A percentile compares a stretch with the other conserved stretches of the same genome.
Conservation (phyloP, 2,888 invertebrate species). For the Apomyelois bistriatella region DNA sequence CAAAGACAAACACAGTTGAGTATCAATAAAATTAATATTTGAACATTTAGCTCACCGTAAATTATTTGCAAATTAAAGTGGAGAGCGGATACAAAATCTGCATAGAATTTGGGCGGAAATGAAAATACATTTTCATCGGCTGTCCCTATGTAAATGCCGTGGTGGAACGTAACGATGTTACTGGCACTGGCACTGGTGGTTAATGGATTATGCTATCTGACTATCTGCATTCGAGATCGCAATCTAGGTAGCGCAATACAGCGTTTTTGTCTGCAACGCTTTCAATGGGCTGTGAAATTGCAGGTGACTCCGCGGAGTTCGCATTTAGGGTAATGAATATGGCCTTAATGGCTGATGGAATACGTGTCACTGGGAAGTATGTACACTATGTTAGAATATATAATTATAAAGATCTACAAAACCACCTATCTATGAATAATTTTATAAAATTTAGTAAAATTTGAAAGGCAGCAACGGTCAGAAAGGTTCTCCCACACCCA, state of each 20-base stretch:
- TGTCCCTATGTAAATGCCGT: slow-evolving; percentile 57
- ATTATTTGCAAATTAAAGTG: slow-evolving; percentile 19
- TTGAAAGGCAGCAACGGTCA: no score
- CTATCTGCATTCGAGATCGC: slow-evolving; percentile 42
- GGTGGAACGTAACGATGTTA: slow-evolving; percentile 60
- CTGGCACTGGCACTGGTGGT: slow-evolving; percentile 43
- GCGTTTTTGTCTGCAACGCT: slow-evolving; percentile 28
- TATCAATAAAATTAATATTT: background rate
- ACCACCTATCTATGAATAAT: no score
- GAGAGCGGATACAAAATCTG: slow-evolving; percentile 31
- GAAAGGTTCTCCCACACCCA: no score
- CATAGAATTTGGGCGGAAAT: slow-evolving; percentile 55
- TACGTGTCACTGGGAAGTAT: slow-evolving; percentile 1
- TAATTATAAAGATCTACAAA: no score
- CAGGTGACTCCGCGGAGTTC: slow-evolving; percentile 32
- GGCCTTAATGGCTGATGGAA: slow-evolving; percentile 25
- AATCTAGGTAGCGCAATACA: slow-evolving; percentile 24
- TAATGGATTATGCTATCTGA: slow-evolving; percentile 54
- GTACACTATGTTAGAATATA: no score
- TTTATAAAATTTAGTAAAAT: no score
- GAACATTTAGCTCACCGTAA: background rate
- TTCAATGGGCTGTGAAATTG: slow-evolving; percentile 39
- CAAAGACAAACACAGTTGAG: no score
- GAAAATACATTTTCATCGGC: slow-evolving; percentile 53
- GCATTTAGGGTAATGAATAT: slow-evolving; percentile 35